Evolutionary conservation across 2,113 vertebrate species (phyloP).

Genomic region (Myocastor coypus): DNA sequence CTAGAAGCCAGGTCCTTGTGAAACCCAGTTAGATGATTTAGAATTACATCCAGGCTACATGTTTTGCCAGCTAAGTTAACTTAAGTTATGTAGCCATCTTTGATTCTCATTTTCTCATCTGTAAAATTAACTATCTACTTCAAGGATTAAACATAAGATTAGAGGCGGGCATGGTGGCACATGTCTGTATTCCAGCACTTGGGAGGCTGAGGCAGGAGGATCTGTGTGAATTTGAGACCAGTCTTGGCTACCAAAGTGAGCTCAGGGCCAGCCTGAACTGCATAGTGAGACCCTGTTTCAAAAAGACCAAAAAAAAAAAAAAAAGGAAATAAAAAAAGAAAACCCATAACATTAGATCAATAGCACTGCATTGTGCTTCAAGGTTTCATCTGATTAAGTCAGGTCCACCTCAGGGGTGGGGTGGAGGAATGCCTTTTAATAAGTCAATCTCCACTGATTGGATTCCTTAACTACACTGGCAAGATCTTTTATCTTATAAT

Average conservation of each 20-base stretch:
- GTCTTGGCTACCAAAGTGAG: no score
- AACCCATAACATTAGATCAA: not conserved
- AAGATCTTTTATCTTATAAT: conserved; percentile 16
- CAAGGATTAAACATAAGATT: not conserved
- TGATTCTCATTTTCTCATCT: not conserved
- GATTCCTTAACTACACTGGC: not conserved
- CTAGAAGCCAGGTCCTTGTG: not conserved
- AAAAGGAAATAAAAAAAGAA: no score
- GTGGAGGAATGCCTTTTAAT: not conserved
- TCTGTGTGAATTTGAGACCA: no score
- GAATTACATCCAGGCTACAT: not conserved
- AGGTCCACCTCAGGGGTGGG: not conserved
- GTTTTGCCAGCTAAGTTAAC: not conserved
- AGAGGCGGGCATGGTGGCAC: no score
- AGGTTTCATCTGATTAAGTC: not conserved
- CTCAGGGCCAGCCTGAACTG: no score
- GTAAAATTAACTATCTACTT: not conserved
- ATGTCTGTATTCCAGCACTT: no score
- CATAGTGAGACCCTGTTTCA: no score
- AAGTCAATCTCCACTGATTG: conserved; percentile 19
- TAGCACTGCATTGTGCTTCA: not conserved
- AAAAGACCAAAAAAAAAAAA: no score
- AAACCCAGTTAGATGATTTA: not conserved
- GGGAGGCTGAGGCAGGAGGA: no score
- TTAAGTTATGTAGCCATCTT: not conserved